Evolutionary conservation across 2,888 invertebrate genomes (phyloP).

Genomic region (Drosophila pseudotalamancana): DNA sequence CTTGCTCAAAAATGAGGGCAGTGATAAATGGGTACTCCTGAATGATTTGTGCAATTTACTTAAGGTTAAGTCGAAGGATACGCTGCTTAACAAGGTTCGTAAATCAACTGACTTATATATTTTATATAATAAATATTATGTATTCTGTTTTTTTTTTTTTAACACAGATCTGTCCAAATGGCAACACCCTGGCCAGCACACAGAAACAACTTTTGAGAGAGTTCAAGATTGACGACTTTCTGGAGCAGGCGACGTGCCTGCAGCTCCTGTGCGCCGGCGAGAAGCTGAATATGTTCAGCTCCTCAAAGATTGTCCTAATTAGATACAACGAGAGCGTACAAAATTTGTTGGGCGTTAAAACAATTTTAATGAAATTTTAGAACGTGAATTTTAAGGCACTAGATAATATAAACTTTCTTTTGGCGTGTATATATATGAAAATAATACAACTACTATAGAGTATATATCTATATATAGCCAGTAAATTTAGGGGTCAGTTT

Average conservation of each 20-base stretch:
- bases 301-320: conserved; percentile 92
- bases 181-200: conserved; percentile 70
- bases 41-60: conserved; percentile 91
- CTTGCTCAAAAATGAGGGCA: conserved; percentile 88
- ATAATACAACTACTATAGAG: conserved; percentile 23
- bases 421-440: conserved; percentile 36
- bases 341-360: conserved; percentile 92
- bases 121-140: background rate
- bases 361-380: conserved; percentile 88
- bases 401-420: conserved; percentile 21
- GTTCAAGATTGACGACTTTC: conserved; percentile 91
- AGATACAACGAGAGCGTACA: conserved; percentile 93
- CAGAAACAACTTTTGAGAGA: conserved; percentile 86
- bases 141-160: background rate
- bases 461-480: conserved; percentile 31
- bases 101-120: background rate
- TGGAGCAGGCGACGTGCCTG: conserved; percentile 92
- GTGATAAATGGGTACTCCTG: conserved; percentile 92
- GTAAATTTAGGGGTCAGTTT: conserved; percentile 43
- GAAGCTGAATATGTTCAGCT: conserved; percentile 90
- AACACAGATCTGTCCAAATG: conserved; percentile 82
- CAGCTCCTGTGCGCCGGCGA: conserved; percentile 91
- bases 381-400: conserved; percentile 13
- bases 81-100: conserved; percentile 88
- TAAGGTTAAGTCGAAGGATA: conserved; percentile 92